phyloP scores from a whole-genome alignment of 2,113 vertebrate species.

The Solea senegalensis region DNA sequence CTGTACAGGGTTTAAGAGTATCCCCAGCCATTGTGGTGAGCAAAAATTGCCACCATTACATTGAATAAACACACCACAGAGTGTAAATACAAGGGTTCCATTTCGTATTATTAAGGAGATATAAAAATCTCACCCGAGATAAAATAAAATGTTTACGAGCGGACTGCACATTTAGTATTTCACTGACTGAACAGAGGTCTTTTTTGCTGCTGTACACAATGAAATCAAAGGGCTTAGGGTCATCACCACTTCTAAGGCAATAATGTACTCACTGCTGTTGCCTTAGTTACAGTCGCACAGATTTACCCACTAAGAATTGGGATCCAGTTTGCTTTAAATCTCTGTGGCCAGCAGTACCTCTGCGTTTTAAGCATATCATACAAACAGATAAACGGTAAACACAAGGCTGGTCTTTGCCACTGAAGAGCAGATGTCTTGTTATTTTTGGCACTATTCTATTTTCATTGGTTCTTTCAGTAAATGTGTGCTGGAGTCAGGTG shows the following conservation, averaged over 20 bases:
- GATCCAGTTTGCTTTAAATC: slow-evolving; percentile 29
- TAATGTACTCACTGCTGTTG: slow-evolving; percentile 27
- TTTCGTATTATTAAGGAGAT: background rate
- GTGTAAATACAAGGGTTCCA: background rate
- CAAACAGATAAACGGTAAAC: background rate
- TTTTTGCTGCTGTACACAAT: slow-evolving; percentile 32
- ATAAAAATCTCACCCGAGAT: background rate
- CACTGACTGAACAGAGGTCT: background rate
- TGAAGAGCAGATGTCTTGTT: slow-evolving; percentile 9
- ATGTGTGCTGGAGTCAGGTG: slow-evolving; percentile 15
- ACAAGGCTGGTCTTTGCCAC: background rate
- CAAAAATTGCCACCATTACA: slow-evolving; percentile 59
- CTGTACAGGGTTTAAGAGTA: slow-evolving; percentile 9
- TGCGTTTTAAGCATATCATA: background rate
- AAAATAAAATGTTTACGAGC: slow-evolving; percentile 16
- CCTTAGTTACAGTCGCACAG: slow-evolving; percentile 45
- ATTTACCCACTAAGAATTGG: slow-evolving; percentile 21
- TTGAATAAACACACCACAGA: background rate
- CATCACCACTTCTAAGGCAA: slow-evolving; percentile 42
- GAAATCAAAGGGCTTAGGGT: slow-evolving; percentile 57
- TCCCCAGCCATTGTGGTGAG: slow-evolving; percentile 10
- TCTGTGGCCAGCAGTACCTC: background rate
- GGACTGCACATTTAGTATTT: slow-evolving; percentile 20
- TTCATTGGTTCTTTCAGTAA: background rate
- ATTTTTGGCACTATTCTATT: background rate